phyloP scores from a whole-genome alignment of 1,140 invertebrate species.

The Mercenaria mercenaria region DNA sequence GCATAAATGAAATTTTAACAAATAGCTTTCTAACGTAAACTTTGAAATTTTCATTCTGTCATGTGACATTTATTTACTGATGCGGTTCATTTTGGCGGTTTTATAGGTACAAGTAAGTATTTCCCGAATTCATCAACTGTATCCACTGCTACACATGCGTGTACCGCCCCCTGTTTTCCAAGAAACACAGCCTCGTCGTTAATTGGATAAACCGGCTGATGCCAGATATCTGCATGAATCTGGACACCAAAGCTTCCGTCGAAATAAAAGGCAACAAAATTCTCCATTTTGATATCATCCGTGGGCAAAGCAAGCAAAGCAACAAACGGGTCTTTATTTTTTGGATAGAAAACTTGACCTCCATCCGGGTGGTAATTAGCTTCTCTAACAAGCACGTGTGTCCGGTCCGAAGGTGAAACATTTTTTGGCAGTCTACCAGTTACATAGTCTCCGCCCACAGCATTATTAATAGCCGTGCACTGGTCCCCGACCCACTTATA shows the following conservation, averaged over 20 bases:
- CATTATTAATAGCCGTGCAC: conserved; percentile 63
- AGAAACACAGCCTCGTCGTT: conserved; percentile 63
- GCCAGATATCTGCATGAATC: no score
- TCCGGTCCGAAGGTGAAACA: conserved; percentile 59
- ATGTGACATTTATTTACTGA: no score
- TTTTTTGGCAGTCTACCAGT: conserved; percentile 65
- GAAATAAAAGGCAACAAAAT: conserved; percentile 70
- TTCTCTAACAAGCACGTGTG: conserved; percentile 63
- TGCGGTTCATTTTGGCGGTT: not conserved
- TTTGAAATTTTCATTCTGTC: no score
- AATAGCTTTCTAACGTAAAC: no score
- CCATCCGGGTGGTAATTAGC: no score
- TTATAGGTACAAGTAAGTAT: conserved; percentile 54
- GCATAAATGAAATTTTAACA: no score
- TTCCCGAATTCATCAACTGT: conserved; percentile 65
- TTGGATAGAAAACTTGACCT: conserved; percentile 69
- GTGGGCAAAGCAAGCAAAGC: conserved; percentile 61
- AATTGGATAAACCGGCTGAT: conserved; percentile 66
- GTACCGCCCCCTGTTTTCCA: conserved; percentile 69
- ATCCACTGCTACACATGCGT: conserved; percentile 67
- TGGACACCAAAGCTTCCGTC: conserved; percentile 72
- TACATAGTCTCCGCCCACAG: conserved; percentile 63
- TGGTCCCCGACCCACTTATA: conserved; percentile 68
- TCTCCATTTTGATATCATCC: conserved; percentile 64
- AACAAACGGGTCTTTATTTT: conserved; percentile 62